A percentile compares a stretch with the other conserved stretches of the same genome.
Evolutionary conservation across 2,113 vertebrate genomes (phyloP).

Genomic region (Sebastes fasciatus): DNA sequence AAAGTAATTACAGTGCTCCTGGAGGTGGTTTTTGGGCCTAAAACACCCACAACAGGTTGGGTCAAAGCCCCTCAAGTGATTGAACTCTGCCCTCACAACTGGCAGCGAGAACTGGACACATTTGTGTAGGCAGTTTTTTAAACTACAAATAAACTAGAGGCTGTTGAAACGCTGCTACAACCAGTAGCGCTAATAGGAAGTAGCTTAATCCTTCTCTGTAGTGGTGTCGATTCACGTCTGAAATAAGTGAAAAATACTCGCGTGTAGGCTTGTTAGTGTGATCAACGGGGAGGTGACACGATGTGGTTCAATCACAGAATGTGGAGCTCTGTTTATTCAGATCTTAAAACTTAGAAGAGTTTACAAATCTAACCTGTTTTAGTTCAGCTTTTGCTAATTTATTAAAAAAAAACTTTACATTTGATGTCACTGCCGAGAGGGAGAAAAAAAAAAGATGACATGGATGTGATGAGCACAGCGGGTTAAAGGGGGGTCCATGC

Average conservation of each 20-base stretch:
- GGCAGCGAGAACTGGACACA: conserved; percentile 18
- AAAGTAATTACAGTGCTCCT: conserved; percentile 25
- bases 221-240: conserved; percentile 11
- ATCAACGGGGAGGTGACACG: conserved; percentile 25
- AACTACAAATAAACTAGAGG: conserved; percentile 14
- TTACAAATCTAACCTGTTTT: too few species aligned
- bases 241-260: conserved; percentile 14
- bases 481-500: conserved; percentile 58
- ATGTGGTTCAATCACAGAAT: conserved; percentile 68
- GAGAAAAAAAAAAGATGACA: conserved; percentile 35
- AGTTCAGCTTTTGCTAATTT: too few species aligned
- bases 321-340: conserved; percentile 83
- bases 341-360: too few species aligned
- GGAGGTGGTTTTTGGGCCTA: conserved; percentile 17
- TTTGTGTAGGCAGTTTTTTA: conserved; percentile 28
- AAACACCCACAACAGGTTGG: conserved; percentile 21
- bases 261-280: conserved; percentile 42
- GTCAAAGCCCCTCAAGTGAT: background rate
- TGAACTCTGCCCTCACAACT: conserved; percentile 25
- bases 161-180: background rate
- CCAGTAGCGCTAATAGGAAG: background rate
- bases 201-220: conserved; percentile 16
- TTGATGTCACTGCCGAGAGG: conserved; percentile 25
- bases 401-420: too few species aligned
- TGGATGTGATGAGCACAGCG: conserved; percentile 56